Conservation (phyloP, 2,888 invertebrate species). For the Hirtodrosophila alboralis region DNA sequence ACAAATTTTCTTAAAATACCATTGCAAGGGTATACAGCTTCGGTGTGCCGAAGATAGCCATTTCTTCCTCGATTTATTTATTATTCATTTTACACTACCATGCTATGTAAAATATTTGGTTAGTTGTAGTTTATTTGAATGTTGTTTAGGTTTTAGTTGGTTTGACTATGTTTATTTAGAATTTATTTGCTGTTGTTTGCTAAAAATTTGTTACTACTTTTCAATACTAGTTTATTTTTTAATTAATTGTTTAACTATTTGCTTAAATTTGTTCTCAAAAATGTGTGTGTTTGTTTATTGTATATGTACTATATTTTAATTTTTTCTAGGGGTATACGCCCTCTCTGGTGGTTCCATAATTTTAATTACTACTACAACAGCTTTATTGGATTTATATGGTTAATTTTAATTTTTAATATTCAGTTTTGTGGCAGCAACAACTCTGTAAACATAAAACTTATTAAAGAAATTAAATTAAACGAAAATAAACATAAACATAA, state of each 20-base stretch:
- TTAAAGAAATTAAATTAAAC: constrained; percentile 2
- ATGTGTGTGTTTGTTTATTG: too few relatives aligned
- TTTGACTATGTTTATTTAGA: constrained; percentile 65
- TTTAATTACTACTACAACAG: constrained; percentile 15
- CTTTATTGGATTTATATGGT: constrained; percentile 1
- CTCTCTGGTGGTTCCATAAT: constrained; percentile 35
- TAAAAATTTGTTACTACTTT: constrained; percentile 71
- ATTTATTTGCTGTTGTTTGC: constrained; percentile 52
- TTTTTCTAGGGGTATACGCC: constrained; percentile 12
- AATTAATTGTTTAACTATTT: constrained; percentile 67
- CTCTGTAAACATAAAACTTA: constrained; percentile 11
- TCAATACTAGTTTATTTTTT: constrained; percentile 46
- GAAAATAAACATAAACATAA: constrained; percentile 18
- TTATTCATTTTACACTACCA: constrained; percentile 43
- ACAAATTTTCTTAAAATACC: too few relatives aligned
- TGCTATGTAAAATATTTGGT: constrained; percentile 65
- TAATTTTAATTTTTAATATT: constrained; percentile 12
- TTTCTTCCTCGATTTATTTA: too few relatives aligned
- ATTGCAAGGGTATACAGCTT: too few relatives aligned
- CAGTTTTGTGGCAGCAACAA: constrained; percentile 10
- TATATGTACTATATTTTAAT: constrained; percentile 22
- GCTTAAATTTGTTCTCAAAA: background rate
- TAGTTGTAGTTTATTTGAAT: constrained; percentile 49
- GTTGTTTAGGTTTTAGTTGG: constrained; percentile 36
- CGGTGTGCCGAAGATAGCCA: too few relatives aligned